Base-by-base conservation (phyloP, 2,797 vertebrate genomes). In the Chelon labrosus region DNA sequence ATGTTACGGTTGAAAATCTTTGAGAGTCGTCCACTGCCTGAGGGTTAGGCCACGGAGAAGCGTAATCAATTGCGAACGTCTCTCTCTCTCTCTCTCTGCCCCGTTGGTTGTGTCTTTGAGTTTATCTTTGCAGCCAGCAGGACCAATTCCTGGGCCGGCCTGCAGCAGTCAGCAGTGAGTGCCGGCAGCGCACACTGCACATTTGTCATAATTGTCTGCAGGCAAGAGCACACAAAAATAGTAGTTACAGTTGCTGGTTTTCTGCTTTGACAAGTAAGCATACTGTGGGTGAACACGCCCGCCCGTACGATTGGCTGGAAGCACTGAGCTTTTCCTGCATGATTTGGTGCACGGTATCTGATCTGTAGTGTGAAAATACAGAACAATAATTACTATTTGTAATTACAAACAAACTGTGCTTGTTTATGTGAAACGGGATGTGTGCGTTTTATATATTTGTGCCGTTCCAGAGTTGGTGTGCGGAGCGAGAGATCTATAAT, bases 181-280 rank as follows among this genome's bases (percentile, higher is more conserved):
- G 71, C 75, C 61, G 27, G 11, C 72, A 66, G 75, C 49, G 73
- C 77, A 74, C 60, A 79, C 75, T 60, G 66, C 80, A 87, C 85
- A 88, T 91, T 89, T 84, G 76, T 91, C 89, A 88, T 83, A 80
- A 89, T 85, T 85, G 84, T 89, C 87, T 85, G 66, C 75, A 76
- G 82, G 82, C 82, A 35, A 67, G 31, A 31, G 22, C 61, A 64
- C 78, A 79, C 78, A 78, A 79, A 86, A 88, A 85, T 70, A 89
- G 73, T 75, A 76, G 75, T 83, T 86, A 85, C 72, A 72, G 73
- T 80, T 79, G 67, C 75, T 81, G 75, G 61, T 73, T 84, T 80
- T 57, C 50, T 67, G 55, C 70, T 80, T 76, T 82, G 80, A 84
- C 82, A 85, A 83, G 85, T 65, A 83, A 87, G 80, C 67, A 74